Base-by-base conservation (phyloP, 1,140 invertebrate species). In the Pseudomyrmex dendroicus region DNA sequence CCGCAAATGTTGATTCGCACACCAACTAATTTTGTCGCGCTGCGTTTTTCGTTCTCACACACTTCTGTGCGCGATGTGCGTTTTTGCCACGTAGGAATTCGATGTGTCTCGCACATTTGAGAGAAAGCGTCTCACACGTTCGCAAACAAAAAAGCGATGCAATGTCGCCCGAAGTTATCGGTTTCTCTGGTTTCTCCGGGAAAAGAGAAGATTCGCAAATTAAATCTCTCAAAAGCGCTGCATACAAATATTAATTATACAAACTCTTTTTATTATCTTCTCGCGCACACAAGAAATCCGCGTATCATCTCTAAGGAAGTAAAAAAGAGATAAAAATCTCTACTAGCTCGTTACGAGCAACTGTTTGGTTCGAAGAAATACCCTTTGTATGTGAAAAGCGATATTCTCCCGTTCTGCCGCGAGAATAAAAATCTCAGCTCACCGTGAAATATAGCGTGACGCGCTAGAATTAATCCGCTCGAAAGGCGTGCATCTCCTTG, bases 101-200 rank as follows among this genome's bases (percentile, higher is more conserved):
- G 46, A 54, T 13, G 25, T 44, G 61, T 70, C 48, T 59, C 54
- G 10, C 17, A 50, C 7, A 59, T 63, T 84, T 80, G n/a, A 59
- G 83, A 82, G 76, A 82, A 82, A 82, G 66, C 48, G 59, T 57
- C 22, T 84, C 50, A 63, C 10, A 35, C 7, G 15, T n/a, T 63
- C 50, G 61, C 13, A 12, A 72, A 78, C 72, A 70, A 54, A 72
- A 80, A 5, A 56, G 20, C 50, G 48, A 5, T 52, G 8, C 46
- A 82, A 74, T 7, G 35, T 48, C 17, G 50, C 12, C n/a, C 10
- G 70, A 59, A 78, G 48, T 46, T 82, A 25, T 25, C 46, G 10
- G 48, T 52, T 73, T 63, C 48, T 74, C n/a, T 52, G 48, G 20
- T 74, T 82, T 74, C 20, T 74, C 57, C 35, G 17, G 70, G 13